phyloP scores from a whole-genome alignment of 2,888 invertebrate species.

The Drosophila hamatofila region DNA sequence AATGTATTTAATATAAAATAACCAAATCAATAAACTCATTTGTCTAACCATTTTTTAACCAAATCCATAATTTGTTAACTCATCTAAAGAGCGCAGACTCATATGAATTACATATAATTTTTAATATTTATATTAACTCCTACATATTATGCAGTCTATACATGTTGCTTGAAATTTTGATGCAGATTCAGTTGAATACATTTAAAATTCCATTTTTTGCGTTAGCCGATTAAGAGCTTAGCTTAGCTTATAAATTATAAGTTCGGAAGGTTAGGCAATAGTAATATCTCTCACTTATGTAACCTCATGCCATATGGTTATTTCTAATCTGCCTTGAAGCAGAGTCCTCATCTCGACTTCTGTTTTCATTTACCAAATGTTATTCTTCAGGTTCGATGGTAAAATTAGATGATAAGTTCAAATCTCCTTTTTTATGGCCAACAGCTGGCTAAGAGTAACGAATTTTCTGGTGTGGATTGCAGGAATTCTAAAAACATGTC shows the following conservation, averaged over 20 bases:
- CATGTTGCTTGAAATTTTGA: not conserved
- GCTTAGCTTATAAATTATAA: not conserved
- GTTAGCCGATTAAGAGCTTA: not conserved
- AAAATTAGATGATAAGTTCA: not conserved
- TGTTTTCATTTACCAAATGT: not conserved
- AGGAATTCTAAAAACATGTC: slow-evolving; percentile 7
- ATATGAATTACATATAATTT: too few relatives aligned
- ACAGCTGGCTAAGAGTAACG: slow-evolving; percentile 2
- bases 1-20: too few relatives aligned
- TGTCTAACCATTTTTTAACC: too few relatives aligned
- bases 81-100: too few relatives aligned
- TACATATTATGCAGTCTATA: too few relatives aligned
- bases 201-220: not conserved
- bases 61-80: too few relatives aligned
- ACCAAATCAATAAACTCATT: too few relatives aligned
- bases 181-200: not conserved
- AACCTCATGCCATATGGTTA: not conserved
- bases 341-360: not conserved
- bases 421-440: not conserved
- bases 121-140: too few relatives aligned
- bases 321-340: not conserved
- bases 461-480: slow-evolving; percentile 1
- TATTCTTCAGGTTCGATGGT: not conserved
- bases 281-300: not conserved
- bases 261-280: not conserved